Base-by-base conservation (phyloP, 1,140 invertebrate species). In the Drosophila gunungcola region DNA sequence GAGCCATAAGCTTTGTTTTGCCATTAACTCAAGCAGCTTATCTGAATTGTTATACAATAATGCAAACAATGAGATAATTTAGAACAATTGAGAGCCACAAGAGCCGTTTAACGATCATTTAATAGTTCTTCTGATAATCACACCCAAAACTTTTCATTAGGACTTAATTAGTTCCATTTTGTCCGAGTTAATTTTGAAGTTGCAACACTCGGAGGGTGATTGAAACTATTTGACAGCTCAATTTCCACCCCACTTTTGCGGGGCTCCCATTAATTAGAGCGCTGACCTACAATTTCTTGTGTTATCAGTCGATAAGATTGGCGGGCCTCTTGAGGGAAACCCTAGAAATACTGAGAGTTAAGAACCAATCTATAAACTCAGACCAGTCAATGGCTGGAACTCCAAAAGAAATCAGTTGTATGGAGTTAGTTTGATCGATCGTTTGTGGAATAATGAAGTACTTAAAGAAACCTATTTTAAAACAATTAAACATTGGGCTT, bases 241-340 rank as follows among this genome's bases (percentile, higher is more conserved):
- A 11, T 34, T 34, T 10, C 7, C 53, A 3, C 12, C 36, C 36
- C 3, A 21, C 7, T 56, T 21, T 43, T 11, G 2, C 32, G 25
- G 10, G 27, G 32, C 21, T 13, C 21, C 42, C 32, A 76, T 56
- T 75, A 88, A 88, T 82, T 88, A 78, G 54, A 46, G 13, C 45
- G 48, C 41, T 82, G 78, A 86, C 83, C 83, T 58, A 86, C 70
- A 86, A 88, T 82, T 86, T 29, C 34, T 27, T 42, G 25, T 48
- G 48, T 82, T 86, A 88, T 82, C 78, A 60, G 29, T 10, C 49
- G 85, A 90, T 90, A 84, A 89, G 85, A 89, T 80, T 77, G 83
- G 10, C 41, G 27, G 52, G 42, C 63, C 55, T 42, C 46, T 83
- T 42, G 53, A 45, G 61, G 48, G 54, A 75, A 65, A 12, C 34